Evolutionary conservation across 1,140 invertebrate genomes (phyloP).

Genomic region (Drosophila ogumai): DNA sequence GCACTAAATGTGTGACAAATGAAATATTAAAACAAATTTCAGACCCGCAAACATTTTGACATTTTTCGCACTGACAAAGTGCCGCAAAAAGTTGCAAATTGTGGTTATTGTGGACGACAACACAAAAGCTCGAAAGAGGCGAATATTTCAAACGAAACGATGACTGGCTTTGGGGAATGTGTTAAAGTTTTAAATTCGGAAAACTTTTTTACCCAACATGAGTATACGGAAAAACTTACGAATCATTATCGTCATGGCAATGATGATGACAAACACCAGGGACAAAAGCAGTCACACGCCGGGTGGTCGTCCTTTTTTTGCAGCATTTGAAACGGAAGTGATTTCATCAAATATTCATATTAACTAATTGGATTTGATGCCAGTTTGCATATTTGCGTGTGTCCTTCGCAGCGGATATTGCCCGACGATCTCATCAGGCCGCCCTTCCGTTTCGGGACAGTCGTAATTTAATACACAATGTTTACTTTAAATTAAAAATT

Average conservation of each 20-base stretch:
- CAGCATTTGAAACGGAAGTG: slow-evolving; percentile 75
- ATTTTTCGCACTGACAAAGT: slow-evolving; percentile 64
- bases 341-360: slow-evolving; percentile 84
- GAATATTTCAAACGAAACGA: slow-evolving; percentile 61
- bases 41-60: slow-evolving; percentile 74
- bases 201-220: slow-evolving; percentile 28
- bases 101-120: slow-evolving; percentile 75
- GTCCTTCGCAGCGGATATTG: slow-evolving; percentile 62
- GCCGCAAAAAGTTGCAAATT: slow-evolving; percentile 80
- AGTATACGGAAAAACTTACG: slow-evolving; percentile 44
- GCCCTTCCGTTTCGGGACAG: slow-evolving; percentile 32
- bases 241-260: slow-evolving; percentile 37
- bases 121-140: slow-evolving; percentile 59
- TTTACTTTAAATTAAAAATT: slow-evolving; percentile 81
- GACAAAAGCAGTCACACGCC: slow-evolving; percentile 16
- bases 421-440: slow-evolving; percentile 43
- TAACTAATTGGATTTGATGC: slow-evolving; percentile 82
- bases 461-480: slow-evolving; percentile 67
- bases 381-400: slow-evolving; percentile 51
- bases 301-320: slow-evolving; percentile 44
- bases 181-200: slow-evolving; percentile 68
- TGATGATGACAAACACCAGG: slow-evolving; percentile 35
- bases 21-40: slow-evolving; percentile 78
- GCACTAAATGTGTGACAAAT: slow-evolving; percentile 71
- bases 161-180: slow-evolving; percentile 66